A percentile compares a stretch with the other conserved stretches of the same genome.
phyloP scores from a whole-genome alignment of 2,113 vertebrate genomes.

The Pavo muticus region DNA sequence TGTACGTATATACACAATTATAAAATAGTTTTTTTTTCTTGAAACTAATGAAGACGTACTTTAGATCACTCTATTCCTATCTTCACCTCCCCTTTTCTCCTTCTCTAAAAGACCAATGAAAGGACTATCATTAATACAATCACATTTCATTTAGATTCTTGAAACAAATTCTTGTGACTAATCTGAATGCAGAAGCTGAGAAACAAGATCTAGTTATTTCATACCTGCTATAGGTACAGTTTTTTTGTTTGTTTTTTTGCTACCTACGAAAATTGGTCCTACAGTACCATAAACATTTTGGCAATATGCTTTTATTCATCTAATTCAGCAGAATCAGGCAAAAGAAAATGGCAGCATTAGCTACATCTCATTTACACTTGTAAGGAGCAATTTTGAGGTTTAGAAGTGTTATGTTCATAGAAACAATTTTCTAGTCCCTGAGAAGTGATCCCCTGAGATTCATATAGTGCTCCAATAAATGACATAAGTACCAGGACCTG shows the following conservation, averaged over 20 bases:
- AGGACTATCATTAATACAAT: background rate
- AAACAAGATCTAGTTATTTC: background rate
- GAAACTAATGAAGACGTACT: fast-evolving
- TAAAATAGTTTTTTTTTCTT: background rate
- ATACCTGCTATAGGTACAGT: background rate
- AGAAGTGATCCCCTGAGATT: background rate
- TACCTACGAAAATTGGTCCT: background rate
- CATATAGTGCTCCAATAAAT: background rate
- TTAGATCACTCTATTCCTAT: background rate
- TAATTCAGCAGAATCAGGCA: background rate
- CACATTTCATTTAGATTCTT: background rate
- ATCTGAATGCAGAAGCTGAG: background rate
- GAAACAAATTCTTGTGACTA: background rate
- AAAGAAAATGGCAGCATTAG: background rate
- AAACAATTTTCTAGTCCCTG: background rate
- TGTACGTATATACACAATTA: background rate
- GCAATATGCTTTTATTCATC: background rate
- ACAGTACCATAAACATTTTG: background rate
- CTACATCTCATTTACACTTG: background rate
- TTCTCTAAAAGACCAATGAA: background rate
- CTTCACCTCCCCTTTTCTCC: background rate
- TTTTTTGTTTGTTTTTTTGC: background rate
- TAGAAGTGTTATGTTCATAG: background rate
- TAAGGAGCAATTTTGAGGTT: background rate
- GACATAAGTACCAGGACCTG: background rate